Base-by-base conservation (phyloP, 1,140 invertebrate species). In the Venustaconcha ellipsiformis region DNA sequence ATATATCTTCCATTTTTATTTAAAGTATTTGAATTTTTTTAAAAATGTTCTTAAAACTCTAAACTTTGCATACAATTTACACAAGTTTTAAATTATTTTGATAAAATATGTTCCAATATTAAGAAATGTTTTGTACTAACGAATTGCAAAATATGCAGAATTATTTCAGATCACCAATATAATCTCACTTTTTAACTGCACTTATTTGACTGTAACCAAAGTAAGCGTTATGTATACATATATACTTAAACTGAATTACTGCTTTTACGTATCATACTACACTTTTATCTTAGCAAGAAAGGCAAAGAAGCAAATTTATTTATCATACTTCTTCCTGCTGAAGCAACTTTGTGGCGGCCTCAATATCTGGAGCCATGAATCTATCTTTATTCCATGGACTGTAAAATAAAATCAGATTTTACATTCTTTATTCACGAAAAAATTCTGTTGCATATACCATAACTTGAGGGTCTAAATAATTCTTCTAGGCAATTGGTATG, bases 291-390 rank as follows among this genome's bases (percentile, higher is more conserved):
- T 26, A 26, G 20, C 65, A 4, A 14, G 18, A 48, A 48, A 48
- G 37, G 37, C 37, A 0, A 0, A 48, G 37, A 48, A 48, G 8
- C 37, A 48, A 26, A 62, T 60, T 18, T n/a, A 70, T 57, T 18
- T 14, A 13, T 23, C 30, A 59, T 76, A 94, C 90, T 86, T 92
- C 92, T 67, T 92, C 92, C 59, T 93, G 91, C 58, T 90, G 88
- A 11, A 94, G 83, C 0, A 94, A 82, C 66, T 91, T 90, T 0
- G 92, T 92, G 1, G 91, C 92, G 20, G 91, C 91, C 63, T 93
- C 92, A 74, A 94, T 94, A 82, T 94, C 93, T 0, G 93, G 93
- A 12, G 93, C 88, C 92, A 94, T 93, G 82, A 89, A 93, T n/a
- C 93, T 88, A 85, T 94, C 93, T 80, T 92, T 92, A 66, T 93